A percentile compares a stretch with the other conserved stretches of the same genome.
These are phyloP conservation scores for Muntiacus muntjak DNA, from an alignment of 2,113 vertebrate genomes.

Conservation along the genomic window DNA sequence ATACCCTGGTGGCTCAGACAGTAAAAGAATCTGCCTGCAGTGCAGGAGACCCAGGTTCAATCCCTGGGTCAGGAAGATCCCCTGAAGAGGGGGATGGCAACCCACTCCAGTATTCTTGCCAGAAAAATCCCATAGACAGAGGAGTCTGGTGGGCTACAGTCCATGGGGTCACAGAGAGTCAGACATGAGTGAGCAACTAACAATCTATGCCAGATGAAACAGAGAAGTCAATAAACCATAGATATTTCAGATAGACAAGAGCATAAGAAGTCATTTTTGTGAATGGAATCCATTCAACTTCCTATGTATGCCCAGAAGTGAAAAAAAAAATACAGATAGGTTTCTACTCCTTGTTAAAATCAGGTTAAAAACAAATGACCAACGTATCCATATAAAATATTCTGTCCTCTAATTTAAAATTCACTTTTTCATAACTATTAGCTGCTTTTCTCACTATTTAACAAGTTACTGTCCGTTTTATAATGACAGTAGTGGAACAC, in stretches of 20 bases:
- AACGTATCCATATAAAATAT: not conserved
- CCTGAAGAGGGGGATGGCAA: not conserved
- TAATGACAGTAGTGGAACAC: not conserved
- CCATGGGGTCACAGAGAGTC: not conserved
- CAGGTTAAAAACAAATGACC: constrained; percentile 48
- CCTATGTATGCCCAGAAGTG: constrained; percentile 61
- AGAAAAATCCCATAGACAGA: not conserved
- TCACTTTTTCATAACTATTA: not conserved
- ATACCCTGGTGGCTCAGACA: constrained; percentile 14
- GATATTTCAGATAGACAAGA: constrained; percentile 65
- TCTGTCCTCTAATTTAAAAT: not conserved
- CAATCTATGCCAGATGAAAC: constrained; percentile 62
- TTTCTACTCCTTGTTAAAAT: constrained; percentile 72
- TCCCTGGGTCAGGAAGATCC: not conserved
- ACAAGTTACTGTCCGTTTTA: not conserved
- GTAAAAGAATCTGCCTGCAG: not conserved
- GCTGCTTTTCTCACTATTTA: not conserved
- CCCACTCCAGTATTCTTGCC: not conserved
- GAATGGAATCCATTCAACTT: constrained; percentile 48
- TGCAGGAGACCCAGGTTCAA: not conserved
- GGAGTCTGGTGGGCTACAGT: not conserved
- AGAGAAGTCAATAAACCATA: not conserved
- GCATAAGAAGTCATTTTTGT: constrained; percentile 55
- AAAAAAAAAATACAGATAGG: constrained; percentile 56
- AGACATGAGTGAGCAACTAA: not conserved